A percentile compares a stretch with the other conserved stretches of the same genome.
Conservation (phyloP, 30 jellyfish, hydroid and myxozoan genomes). For the Hydractinia echinata region DNA sequence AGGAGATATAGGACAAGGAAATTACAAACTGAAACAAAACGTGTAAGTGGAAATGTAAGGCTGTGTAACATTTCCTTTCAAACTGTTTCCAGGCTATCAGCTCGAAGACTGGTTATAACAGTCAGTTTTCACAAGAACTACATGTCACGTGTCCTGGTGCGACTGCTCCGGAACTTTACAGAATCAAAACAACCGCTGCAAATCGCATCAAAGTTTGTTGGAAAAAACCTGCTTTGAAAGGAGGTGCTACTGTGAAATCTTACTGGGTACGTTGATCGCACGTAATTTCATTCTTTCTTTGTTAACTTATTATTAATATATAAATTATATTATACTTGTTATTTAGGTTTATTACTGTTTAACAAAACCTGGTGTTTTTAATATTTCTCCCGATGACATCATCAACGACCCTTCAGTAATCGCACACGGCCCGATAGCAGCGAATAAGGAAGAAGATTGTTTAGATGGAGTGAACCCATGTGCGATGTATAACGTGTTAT, state of each 20-base stretch:
- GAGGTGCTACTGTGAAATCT: constrained; percentile 36
- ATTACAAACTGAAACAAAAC: too few species aligned
- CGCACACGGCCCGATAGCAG: constrained; percentile 42
- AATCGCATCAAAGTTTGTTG: constrained; percentile 47
- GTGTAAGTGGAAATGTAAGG: too few species aligned
- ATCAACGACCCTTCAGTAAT: constrained; percentile 32
- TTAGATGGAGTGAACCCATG: constrained; percentile 39
- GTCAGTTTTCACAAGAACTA: constrained; percentile 31
- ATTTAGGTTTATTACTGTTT: constrained; percentile 33
- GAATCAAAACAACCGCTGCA: constrained; percentile 42
- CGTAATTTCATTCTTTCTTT: too few species aligned
- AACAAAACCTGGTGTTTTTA: constrained; percentile 27
- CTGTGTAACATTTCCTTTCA: neutral
- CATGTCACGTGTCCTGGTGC: constrained; percentile 51
- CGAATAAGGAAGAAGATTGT: constrained; percentile 23
- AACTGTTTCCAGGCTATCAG: constrained; percentile 31
- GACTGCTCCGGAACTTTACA: constrained; percentile 20
- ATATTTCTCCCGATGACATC: constrained; percentile 30
- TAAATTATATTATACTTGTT: too few species aligned
- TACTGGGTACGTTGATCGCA: constrained; percentile 23
- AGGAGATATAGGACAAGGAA: too few species aligned
- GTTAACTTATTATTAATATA: too few species aligned
- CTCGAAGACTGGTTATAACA: constrained; percentile 44
- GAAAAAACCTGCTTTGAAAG: constrained; percentile 41
- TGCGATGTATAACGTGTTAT: constrained; percentile 37